These are phyloP conservation scores for Sarcophaga bullata DNA, from an alignment of 1,140 invertebrate species.

Conservation along the genomic window DNA sequence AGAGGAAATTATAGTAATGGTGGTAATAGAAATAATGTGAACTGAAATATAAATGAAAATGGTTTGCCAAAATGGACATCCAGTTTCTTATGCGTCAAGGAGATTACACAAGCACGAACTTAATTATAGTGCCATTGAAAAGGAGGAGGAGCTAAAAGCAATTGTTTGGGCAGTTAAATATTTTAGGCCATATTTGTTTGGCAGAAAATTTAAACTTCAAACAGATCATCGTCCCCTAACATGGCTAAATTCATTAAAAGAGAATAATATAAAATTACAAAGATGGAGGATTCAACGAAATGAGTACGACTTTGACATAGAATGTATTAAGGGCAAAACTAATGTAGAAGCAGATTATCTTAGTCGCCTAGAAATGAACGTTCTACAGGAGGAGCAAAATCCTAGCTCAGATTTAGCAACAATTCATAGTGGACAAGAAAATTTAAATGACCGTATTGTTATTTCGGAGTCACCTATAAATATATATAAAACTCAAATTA, in stretches of 20 bases:
- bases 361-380: neutral
- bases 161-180: slow-evolving; percentile 64
- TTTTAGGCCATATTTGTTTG: slow-evolving; percentile 58
- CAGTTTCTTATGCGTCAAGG: slow-evolving; percentile 62
- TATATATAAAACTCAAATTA: neutral
- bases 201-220: slow-evolving; percentile 47
- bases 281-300: slow-evolving; percentile 64
- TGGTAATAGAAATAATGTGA: neutral
- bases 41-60: neutral
- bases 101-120: slow-evolving; percentile 64
- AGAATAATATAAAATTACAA: slow-evolving; percentile 64
- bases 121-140: slow-evolving; percentile 60
- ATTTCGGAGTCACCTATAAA: neutral
- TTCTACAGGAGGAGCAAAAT: neutral
- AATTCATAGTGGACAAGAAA: neutral
- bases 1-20: neutral
- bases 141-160: slow-evolving; percentile 51
- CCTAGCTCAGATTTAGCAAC: neutral
- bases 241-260: slow-evolving; percentile 52
- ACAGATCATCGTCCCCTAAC: slow-evolving; percentile 14
- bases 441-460: neutral
- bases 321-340: slow-evolving; percentile 49
- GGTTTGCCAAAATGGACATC: slow-evolving; percentile 39
- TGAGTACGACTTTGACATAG: slow-evolving; percentile 60
- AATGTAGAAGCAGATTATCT: slow-evolving; percentile 33